Conservation (phyloP, 2,888 invertebrate genomes). For the Sesia bembeciformis region DNA sequence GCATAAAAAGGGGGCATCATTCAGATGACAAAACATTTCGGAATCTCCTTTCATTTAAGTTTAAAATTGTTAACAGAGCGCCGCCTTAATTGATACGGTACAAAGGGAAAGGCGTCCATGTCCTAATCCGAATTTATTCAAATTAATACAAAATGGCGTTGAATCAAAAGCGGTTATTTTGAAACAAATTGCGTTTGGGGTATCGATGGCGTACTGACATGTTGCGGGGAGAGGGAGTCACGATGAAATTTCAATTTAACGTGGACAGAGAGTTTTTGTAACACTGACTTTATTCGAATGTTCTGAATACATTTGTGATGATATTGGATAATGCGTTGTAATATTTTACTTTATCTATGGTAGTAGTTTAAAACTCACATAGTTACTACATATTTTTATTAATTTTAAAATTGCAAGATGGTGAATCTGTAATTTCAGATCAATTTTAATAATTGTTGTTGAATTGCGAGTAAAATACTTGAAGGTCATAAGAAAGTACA, state of each 20-base stretch:
- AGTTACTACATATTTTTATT: too few species aligned
- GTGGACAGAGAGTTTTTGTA: too few species aligned
- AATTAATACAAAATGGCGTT: constrained; percentile 34
- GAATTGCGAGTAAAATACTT: background rate
- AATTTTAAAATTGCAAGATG: too few species aligned
- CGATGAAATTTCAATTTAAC: too few species aligned
- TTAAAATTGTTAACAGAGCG: constrained; percentile 52
- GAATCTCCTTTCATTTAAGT: constrained; percentile 64
- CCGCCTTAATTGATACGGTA: constrained; percentile 53
- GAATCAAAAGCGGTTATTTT: constrained; percentile 21
- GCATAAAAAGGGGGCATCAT: constrained; percentile 64
- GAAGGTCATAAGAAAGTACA: background rate
- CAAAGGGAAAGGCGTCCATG: constrained; percentile 17
- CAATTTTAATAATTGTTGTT: background rate
- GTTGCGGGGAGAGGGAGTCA: background rate
- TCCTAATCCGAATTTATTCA: constrained; percentile 50
- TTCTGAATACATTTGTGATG: too few species aligned
- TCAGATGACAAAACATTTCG: constrained; percentile 60
- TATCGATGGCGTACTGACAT: background rate
- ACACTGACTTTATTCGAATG: too few species aligned
- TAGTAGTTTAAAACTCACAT: too few species aligned
- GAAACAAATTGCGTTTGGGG: background rate
- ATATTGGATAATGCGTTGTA: too few species aligned
- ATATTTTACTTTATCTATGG: too few species aligned
- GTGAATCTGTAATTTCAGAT: too few species aligned